Evolutionary conservation across 2,797 vertebrate genomes (phyloP).

Genomic region (Pantherophis alleghaniensis): DNA sequence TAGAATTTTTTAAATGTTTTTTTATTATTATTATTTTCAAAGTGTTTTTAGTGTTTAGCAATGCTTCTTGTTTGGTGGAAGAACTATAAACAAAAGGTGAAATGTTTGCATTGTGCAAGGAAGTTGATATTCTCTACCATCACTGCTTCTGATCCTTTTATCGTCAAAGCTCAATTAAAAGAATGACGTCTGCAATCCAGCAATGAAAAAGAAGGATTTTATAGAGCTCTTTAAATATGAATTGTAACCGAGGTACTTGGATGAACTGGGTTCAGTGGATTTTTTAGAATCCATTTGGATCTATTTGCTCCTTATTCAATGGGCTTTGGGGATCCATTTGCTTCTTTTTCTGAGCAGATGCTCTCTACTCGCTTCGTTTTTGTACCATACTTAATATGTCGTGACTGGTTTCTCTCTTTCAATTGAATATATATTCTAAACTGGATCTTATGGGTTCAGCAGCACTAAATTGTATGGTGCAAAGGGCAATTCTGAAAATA

Average conservation of each 20-base stretch:
- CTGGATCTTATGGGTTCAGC: constrained; percentile 51
- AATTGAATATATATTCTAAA: constrained; percentile 38
- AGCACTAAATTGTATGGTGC: constrained; percentile 43
- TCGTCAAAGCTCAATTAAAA: not conserved
- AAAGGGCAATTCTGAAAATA: constrained; percentile 50
- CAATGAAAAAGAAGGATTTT: constrained; percentile 27
- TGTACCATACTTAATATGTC: constrained; percentile 3
- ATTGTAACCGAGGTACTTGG: not conserved
- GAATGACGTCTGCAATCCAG: not conserved
- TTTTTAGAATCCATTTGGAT: not conserved
- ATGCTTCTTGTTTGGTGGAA: not conserved
- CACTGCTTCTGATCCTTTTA: not conserved
- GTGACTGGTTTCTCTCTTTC: constrained; percentile 34
- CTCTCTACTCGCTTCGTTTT: constrained; percentile 13
- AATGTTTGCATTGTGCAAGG: not conserved
- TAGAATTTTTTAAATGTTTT: not conserved
- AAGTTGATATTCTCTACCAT: not conserved
- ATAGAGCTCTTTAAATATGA: not conserved
- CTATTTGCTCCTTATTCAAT: not conserved
- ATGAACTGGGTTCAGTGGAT: constrained; percentile 11
- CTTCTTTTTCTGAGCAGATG: not conserved
- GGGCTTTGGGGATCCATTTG: not conserved
- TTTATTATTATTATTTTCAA: not conserved
- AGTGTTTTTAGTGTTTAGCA: not conserved
- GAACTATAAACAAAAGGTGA: not conserved